Evolutionary conservation across 2,888 invertebrate species (phyloP), one percentile per base, ranked within the genome.

Genomic region (Trisateles emortualis): DNA sequence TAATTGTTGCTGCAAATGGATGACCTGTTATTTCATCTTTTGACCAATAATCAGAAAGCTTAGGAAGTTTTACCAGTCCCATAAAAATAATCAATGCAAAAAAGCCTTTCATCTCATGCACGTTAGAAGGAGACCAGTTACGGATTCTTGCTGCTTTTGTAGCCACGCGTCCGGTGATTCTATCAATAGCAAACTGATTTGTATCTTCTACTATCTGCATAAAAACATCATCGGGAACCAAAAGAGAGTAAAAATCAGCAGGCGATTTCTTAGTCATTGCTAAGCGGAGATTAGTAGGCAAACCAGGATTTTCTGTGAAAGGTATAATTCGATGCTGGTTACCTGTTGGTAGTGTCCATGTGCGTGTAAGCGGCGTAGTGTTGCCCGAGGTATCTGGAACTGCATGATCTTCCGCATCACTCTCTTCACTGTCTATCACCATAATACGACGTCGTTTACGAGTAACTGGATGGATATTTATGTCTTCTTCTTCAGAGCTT

Each of bases 1-100:
- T 47, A 14, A 53, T 43, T 22, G 38, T 53, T 30, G 29, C 19
- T 43, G 39, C 42, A 48, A 39, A 47, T n/a, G n/a, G n/a, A n/a
- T n/a, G n/a, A n/a, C n/a, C n/a, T 13, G 39, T 39, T 47, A 0
- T n/a, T n/a, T n/a, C n/a, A n/a, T n/a, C n/a, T n/a, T n/a, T n/a
- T n/a, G n/a, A n/a, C n/a, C n/a, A n/a, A n/a, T n/a, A n/a, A n/a
- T n/a, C n/a, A n/a, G n/a, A n/a, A n/a, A n/a, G n/a, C n/a, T n/a
- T n/a, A n/a, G 39, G 39, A 13, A 47, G 9, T 8, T 39, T 47
- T 19, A 46, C 46, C 3, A 46, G 8, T 2, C 38, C 46, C 46
- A 46, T 46, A 38, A 19, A 46, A 17, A 46, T 9, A 29, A 46
- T 29, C 40, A 49, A 35, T 3, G 35, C 49, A 17, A 49, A 29